These are phyloP conservation scores for Bombyx mandarina DNA, from an alignment of 1,140 invertebrate species.

Conservation along the genomic window DNA sequence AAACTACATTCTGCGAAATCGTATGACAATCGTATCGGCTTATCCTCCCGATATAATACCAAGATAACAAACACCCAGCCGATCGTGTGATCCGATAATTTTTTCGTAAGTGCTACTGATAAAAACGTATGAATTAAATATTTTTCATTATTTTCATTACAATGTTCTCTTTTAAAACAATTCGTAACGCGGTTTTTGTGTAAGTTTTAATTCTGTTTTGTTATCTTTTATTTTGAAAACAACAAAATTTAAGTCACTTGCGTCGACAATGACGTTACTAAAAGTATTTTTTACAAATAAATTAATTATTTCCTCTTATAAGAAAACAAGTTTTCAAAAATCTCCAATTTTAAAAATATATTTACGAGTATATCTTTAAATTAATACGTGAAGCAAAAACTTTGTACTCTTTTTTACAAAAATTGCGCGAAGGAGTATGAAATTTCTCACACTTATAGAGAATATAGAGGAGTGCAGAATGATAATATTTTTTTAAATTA, in stretches of 20 bases:
- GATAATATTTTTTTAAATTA: too few relatives aligned
- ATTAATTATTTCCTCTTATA: too few relatives aligned
- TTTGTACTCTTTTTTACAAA: too few relatives aligned
- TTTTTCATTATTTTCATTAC: conserved; percentile 11
- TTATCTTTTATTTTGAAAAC: neutral
- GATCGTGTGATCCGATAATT: conserved; percentile 26
- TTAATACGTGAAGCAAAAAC: too few relatives aligned
- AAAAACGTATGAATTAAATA: conserved; percentile 4
- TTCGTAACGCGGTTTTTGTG: neutral
- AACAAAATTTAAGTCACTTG: neutral
- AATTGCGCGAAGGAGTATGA: too few relatives aligned
- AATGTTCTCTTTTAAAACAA: neutral
- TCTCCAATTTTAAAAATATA: too few relatives aligned
- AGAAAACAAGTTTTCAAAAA: too few relatives aligned
- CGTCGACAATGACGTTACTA: neutral
- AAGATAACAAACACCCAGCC: conserved; percentile 14
- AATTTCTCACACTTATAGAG: too few relatives aligned
- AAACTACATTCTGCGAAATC: conserved; percentile 6
- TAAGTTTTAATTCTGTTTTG: neutral
- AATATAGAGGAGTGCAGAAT: too few relatives aligned
- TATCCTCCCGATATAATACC: conserved; percentile 21
- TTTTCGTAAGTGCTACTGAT: conserved; percentile 10
- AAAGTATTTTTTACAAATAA: neutral
- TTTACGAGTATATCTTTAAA: too few relatives aligned
- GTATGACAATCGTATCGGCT: conserved; percentile 10